Evolutionary conservation across 2,888 invertebrate genomes (phyloP), one percentile per base, ranked within the genome.

Genomic region (Drosophila vallismaia): DNA sequence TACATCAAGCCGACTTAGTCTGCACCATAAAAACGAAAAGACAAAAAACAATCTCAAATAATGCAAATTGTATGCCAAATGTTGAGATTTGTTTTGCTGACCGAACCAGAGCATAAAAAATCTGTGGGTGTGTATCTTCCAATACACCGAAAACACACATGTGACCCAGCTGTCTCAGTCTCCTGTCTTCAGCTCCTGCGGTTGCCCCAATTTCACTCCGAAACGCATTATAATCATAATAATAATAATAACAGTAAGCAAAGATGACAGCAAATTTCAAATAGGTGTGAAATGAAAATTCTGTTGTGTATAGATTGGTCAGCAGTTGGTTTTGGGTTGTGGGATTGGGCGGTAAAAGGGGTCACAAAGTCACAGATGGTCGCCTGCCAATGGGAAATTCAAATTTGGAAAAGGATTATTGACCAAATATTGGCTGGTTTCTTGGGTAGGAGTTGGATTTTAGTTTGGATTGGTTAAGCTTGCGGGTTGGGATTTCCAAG

Each of bases 31-130:
- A 38, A 44, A 29, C 33, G 46, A 33, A 44, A 24, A 28, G 31
- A 49, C 42, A 55, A 76, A 66, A 55, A 50, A 54, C 42, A 40
- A 70, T 53, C 19, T 28, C 50, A 52, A 54, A 71, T 55, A 81
- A 82, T 82, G 82, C 82, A 82, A 82, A 82, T 82, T 74, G 69
- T 69, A 63, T 81, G 75, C 77, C 81, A 84, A 82, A 81, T 84
- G 79, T 63, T 71, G 74, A 76, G 79, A 79, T 57, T 60, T 46
- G 50, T 58, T 59, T 69, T 74, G 50, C 67, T 67, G 67, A 67
- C 69, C 69, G 33, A 46, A 29, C 4, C 19, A 33, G 63, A 52
- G 38, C 24, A 66, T 51, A 48, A 48, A 50, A 50, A 28, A 12
- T 8, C 26, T 24, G 33, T 36, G 49, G 5, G 33, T 29, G 52